A percentile compares a stretch with the other conserved stretches of the same genome.
These are phyloP conservation scores for Dasyornis broadbenti DNA, from an alignment of 2,113 vertebrate genomes.

Conservation along the genomic window DNA sequence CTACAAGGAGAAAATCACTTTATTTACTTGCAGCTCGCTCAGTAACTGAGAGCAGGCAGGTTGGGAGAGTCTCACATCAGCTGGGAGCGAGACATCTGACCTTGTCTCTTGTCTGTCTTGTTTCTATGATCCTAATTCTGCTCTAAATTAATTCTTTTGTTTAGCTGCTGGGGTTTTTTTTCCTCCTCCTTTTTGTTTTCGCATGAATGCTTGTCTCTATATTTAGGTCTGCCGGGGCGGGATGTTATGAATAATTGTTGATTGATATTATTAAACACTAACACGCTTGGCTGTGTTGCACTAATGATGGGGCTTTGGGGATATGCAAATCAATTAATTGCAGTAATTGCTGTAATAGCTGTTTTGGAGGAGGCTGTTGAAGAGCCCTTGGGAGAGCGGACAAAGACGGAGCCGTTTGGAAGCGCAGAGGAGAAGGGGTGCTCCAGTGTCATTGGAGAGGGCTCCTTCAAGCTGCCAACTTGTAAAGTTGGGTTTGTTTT, in stretches of 20 bases:
- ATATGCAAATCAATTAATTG: constrained; percentile 64
- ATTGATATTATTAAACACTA: constrained; percentile 55
- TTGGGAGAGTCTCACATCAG: background rate
- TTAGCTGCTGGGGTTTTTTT: background rate
- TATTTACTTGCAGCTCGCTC: background rate
- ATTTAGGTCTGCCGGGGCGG: constrained; percentile 29
- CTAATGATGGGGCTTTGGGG: constrained; percentile 54
- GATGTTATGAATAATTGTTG: constrained; percentile 56
- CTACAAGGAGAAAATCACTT: background rate
- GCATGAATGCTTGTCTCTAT: constrained; percentile 40
- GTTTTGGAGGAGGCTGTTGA: constrained; percentile 26
- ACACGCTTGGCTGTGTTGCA: constrained; percentile 55
- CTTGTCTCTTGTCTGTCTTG: background rate
- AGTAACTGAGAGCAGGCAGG: background rate
- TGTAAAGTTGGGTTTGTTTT: background rate
- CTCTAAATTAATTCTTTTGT: constrained; percentile 59
- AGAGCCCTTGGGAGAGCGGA: background rate
- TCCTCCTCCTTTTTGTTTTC: constrained; percentile 9
- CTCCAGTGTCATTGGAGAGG: background rate
- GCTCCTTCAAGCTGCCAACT: background rate
- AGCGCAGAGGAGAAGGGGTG: background rate
- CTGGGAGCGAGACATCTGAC: constrained; percentile 14
- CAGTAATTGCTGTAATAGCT: constrained; percentile 30
- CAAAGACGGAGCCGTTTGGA: background rate
- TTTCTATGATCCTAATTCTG: constrained; percentile 36